Conservation (phyloP, 2,797 vertebrate genomes). For the Odontamblyopus lacepedii region DNA sequence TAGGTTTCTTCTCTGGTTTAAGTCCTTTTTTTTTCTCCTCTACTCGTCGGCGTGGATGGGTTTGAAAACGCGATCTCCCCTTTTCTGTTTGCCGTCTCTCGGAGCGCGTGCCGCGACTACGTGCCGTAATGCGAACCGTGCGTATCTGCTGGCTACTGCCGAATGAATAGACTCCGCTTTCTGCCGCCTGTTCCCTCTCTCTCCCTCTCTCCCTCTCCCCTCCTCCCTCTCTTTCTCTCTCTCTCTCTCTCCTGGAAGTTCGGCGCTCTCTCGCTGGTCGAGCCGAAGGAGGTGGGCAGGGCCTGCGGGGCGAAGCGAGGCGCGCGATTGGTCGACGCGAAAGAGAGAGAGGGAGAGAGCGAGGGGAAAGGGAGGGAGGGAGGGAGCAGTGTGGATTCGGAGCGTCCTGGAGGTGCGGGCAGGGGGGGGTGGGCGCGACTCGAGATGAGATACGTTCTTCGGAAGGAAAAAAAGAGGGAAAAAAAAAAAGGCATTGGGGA, state of each 20-base stretch:
- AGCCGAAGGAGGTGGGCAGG: slow-evolving; percentile 42
- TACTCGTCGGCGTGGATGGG: background rate
- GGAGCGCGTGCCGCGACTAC: slow-evolving; percentile 9
- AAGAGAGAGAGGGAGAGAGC: background rate
- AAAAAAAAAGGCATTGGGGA: slow-evolving; percentile 42
- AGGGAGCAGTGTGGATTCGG: slow-evolving; percentile 9
- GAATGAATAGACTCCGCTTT: slow-evolving; percentile 12
- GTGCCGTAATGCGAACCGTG: slow-evolving; percentile 19
- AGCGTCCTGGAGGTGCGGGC: slow-evolving; percentile 36
- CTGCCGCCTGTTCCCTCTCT: slow-evolving; percentile 14
- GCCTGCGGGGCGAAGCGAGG: slow-evolving; percentile 20
- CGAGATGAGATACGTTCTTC: background rate
- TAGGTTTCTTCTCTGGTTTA: too few relatives aligned
- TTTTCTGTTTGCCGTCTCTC: background rate
- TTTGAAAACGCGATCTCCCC: background rate
- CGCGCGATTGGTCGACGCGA: slow-evolving; percentile 13
- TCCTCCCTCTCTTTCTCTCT: background rate
- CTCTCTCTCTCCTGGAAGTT: slow-evolving; percentile 23
- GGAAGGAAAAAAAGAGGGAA: background rate
- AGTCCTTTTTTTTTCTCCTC: background rate
- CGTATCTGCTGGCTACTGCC: slow-evolving; percentile 13
- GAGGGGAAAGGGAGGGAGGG: background rate
- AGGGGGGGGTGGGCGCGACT: slow-evolving; percentile 22
- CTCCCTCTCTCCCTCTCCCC: slow-evolving; percentile 3
- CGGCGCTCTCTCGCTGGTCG: slow-evolving; percentile 37